Conservation (phyloP, 2,113 vertebrate genomes). For the Struthio camelus region DNA sequence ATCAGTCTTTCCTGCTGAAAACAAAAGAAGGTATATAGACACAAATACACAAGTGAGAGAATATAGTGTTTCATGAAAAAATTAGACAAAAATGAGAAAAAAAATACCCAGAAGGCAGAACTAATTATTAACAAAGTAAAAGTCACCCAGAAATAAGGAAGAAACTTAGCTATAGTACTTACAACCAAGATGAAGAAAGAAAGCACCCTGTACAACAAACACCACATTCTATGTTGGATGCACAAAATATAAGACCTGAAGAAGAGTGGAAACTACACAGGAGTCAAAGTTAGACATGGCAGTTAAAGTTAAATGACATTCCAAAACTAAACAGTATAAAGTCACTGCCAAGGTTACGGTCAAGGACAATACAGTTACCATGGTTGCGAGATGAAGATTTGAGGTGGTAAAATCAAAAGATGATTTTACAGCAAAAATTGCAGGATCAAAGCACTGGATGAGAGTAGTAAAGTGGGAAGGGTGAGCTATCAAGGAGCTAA, state of each 20-base stretch:
- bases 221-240: not conserved
- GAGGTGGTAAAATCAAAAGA: not conserved
- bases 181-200: not conserved
- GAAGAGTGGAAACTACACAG: not conserved
- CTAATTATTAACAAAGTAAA: not conserved
- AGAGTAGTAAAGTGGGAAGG: not conserved
- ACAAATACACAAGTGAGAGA: not conserved
- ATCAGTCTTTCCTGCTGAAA: not conserved
- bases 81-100: not conserved
- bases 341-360: not conserved
- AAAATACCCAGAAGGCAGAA: not conserved
- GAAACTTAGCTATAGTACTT: not conserved
- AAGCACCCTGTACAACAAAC: not conserved
- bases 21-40: not conserved
- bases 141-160: not conserved
- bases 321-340: not conserved
- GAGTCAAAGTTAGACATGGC: not conserved
- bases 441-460: not conserved
- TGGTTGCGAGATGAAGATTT: not conserved
- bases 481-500: not conserved
- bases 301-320: not conserved
- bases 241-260: not conserved
- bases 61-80: not conserved
- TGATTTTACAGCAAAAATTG: not conserved
- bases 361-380: not conserved